Percentiles rank a stretch among this genome's conserved stretches.
phyloP scores from a whole-genome alignment of 2,888 invertebrate species.

The Tetranychus piercei region DNA sequence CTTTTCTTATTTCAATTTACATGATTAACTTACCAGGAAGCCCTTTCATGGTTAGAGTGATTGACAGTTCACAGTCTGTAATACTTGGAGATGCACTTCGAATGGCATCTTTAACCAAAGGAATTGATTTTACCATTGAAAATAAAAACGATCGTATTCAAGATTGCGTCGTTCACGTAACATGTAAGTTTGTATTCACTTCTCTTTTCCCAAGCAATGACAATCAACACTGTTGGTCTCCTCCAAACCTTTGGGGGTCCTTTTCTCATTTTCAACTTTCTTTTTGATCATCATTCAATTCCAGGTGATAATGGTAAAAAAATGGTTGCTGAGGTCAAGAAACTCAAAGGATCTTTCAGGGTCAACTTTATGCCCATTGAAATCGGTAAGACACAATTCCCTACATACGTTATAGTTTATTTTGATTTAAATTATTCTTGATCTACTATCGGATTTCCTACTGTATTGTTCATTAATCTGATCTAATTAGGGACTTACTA shows the following conservation, averaged over 20 bases:
- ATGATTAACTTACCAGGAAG: conserved; percentile 44
- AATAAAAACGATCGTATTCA: conserved; percentile 34
- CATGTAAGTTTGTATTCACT: conserved; percentile 24
- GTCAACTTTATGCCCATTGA: conserved; percentile 77
- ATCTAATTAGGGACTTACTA: no score
- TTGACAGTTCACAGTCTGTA: conserved; percentile 44
- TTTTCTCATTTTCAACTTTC: not conserved
- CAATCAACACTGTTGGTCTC: conserved; percentile 6
- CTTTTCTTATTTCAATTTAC: not conserved
- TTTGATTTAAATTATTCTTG: no score
- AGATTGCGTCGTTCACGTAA: conserved; percentile 27
- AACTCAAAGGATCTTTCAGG: conserved; percentile 67
- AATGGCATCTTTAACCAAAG: conserved; percentile 47
- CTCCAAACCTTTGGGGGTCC: not conserved
- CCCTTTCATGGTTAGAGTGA: conserved; percentile 78
- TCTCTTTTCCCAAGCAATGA: not conserved
- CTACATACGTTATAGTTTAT: not conserved
- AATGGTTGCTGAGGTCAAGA: conserved; percentile 66
- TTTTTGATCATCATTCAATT: not conserved
- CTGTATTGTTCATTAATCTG: no score
- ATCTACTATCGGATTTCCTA: no score
- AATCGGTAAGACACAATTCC: conserved; percentile 41
- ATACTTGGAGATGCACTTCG: conserved; percentile 50
- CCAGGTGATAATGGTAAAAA: conserved; percentile 44
- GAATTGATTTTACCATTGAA: conserved; percentile 44